phyloP scores from a whole-genome alignment of 2,888 invertebrate genomes.

The Drosophila gaucha region DNA sequence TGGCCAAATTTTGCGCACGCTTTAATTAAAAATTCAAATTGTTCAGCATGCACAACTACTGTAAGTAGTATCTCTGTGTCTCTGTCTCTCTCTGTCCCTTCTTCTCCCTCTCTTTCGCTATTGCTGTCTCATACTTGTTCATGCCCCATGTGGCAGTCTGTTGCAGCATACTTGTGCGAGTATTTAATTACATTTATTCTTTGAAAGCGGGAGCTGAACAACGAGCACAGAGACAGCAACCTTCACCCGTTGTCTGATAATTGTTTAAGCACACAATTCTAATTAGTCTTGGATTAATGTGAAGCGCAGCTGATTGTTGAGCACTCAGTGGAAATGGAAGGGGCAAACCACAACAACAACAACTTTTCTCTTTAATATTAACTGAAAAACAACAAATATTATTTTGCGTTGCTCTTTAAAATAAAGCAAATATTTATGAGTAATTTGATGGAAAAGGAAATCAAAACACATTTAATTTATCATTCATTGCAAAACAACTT shows the following conservation, averaged over 20 bases:
- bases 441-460: neutral
- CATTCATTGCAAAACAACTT: too few relatives aligned
- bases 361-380: neutral
- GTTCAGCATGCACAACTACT: slow-evolving; percentile 25
- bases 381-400: neutral
- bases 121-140: neutral
- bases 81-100: neutral
- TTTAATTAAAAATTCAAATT: slow-evolving; percentile 64
- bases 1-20: slow-evolving; percentile 13
- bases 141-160: slow-evolving; percentile 22
- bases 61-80: slow-evolving; percentile 19
- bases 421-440: neutral
- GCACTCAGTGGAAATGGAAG: neutral
- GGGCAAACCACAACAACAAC: neutral
- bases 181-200: slow-evolving; percentile 57
- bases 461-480: too few relatives aligned
- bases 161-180: slow-evolving; percentile 15
- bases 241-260: slow-evolving; percentile 47
- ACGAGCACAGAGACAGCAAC: slow-evolving; percentile 2
- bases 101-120: neutral
- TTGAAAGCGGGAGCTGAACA: slow-evolving; percentile 1
- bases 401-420: neutral
- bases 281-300: slow-evolving; percentile 65
- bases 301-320: slow-evolving; percentile 41
- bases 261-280: slow-evolving; percentile 49